Conservation (phyloP, 2,113 vertebrate species). For the Rhinoderma darwinii region DNA sequence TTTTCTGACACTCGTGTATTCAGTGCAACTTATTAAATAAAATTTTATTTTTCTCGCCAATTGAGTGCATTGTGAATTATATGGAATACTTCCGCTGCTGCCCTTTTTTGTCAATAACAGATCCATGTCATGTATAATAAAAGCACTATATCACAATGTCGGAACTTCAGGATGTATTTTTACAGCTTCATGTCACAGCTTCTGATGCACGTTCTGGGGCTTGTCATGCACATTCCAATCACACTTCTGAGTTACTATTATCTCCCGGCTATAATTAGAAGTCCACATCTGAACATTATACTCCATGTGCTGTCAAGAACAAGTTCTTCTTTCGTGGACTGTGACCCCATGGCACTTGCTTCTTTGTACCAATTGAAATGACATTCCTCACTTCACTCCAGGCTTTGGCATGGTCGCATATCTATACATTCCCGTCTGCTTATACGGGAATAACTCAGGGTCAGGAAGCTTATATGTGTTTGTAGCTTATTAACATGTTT, state of each 20-base stretch:
- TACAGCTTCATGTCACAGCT: constrained; percentile 27
- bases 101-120: not conserved
- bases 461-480: not conserved
- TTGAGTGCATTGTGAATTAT: not conserved
- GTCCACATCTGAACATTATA: constrained; percentile 20
- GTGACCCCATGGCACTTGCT: constrained; percentile 15
- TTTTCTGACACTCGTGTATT: no score
- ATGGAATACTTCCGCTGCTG: not conserved
- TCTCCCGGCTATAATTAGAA: constrained; percentile 46
- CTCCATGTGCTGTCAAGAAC: constrained; percentile 13
- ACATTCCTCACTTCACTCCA: constrained; percentile 15
- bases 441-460: constrained; percentile 8
- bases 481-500: constrained; percentile 22
- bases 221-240: constrained; percentile 15
- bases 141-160: not conserved
- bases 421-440: constrained; percentile 26
- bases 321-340: constrained; percentile 18
- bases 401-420: not conserved
- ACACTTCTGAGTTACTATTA: constrained; percentile 32
- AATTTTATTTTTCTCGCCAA: no score
- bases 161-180: not conserved
- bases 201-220: not conserved
- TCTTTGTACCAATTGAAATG: constrained; percentile 10
- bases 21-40: not conserved
- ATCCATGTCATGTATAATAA: not conserved